Conservation (phyloP, 2,797 vertebrate genomes). For the Perdix hodgsoniae region DNA sequence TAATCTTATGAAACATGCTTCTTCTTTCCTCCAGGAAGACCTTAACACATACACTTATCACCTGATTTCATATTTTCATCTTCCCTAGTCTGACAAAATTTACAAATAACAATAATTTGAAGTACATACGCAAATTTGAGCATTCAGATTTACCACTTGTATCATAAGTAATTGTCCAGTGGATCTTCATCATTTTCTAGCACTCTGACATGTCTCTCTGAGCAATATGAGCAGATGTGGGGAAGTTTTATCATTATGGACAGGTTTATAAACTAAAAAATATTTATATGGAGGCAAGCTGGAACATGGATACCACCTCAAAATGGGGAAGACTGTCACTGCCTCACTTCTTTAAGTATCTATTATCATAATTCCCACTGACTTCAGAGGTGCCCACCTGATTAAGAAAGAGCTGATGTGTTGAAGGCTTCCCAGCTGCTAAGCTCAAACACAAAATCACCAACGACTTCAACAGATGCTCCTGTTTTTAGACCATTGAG, state of each 20-base stretch:
- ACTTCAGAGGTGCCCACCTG: slow-evolving; percentile 29
- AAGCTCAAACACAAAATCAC: not conserved
- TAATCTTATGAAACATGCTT: not conserved
- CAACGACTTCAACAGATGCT: slow-evolving; percentile 55
- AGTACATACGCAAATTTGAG: not conserved
- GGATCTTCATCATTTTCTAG: not conserved
- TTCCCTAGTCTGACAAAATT: not conserved
- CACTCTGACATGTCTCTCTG: not conserved
- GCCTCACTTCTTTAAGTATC: not conserved
- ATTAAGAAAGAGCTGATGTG: slow-evolving; percentile 35
- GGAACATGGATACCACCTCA: not conserved
- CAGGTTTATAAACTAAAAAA: not conserved
- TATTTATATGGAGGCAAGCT: not conserved
- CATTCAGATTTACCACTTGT: not conserved
- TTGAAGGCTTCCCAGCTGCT: slow-evolving; percentile 30
- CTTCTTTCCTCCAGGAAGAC: not conserved
- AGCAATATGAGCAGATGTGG: not conserved
- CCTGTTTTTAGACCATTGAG: slow-evolving; percentile 52
- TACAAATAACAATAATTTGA: not conserved
- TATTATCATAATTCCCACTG: not conserved
- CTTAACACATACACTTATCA: not conserved
- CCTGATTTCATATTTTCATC: not conserved
- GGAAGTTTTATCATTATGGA: not conserved
- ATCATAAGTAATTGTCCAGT: not conserved
- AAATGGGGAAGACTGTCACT: not conserved